Percentiles rank a stretch among this genome's conserved stretches.
Conservation (phyloP, 2,797 vertebrate genomes). For the Acropternis orthonyx region DNA sequence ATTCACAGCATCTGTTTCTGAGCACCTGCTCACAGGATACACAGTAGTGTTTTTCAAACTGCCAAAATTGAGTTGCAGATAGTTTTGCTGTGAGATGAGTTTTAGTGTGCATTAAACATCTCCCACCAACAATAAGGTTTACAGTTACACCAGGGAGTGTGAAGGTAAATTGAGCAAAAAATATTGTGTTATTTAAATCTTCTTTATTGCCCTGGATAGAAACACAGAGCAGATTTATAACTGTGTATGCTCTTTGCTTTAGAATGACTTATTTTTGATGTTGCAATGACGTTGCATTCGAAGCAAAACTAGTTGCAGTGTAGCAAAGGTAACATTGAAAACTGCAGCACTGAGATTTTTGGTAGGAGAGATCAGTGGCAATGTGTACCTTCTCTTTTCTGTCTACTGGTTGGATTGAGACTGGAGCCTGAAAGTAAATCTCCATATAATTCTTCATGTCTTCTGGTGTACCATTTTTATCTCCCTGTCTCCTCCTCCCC, state of each 20-base stretch:
- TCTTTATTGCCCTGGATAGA: not conserved
- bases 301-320: not conserved
- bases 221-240: not conserved
- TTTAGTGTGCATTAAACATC: not conserved
- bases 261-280: not conserved
- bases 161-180: not conserved
- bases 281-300: not conserved
- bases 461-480: not conserved
- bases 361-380: not conserved
- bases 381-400: not conserved
- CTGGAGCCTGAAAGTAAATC: not conserved
- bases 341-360: not conserved
- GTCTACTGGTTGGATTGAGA: not conserved
- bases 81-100: not conserved
- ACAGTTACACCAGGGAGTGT: not conserved
- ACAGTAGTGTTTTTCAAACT: not conserved
- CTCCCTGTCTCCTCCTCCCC: rapidly evolving
- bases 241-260: not conserved
- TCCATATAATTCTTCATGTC: not conserved
- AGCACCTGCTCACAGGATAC: not conserved
- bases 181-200: not conserved
- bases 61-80: not conserved
- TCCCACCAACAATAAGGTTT: not conserved
- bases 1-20: not conserved
- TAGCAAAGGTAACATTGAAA: not conserved